Conservation (phyloP, 2,797 vertebrate species). For the Notolabrus celidotus region DNA sequence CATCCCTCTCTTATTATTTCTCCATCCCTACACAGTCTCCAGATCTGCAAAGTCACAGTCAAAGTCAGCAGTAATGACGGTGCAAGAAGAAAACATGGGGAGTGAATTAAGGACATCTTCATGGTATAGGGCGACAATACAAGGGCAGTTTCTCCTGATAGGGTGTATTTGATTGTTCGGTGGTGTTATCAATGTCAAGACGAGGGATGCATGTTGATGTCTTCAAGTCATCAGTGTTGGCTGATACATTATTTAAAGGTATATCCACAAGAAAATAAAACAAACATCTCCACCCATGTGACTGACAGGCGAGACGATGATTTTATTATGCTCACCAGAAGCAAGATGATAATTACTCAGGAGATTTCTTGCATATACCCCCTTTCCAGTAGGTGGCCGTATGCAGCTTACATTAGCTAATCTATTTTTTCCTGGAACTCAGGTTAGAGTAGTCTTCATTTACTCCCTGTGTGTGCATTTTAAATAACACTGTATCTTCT, state of each 20-base stretch:
- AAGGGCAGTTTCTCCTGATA: conserved; percentile 2
- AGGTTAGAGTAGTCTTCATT: too few species aligned
- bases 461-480: not conserved
- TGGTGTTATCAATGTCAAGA: not conserved
- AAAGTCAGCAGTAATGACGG: conserved; percentile 52
- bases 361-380: too few species aligned
- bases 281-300: too few species aligned
- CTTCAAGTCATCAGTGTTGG: not conserved
- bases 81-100: not conserved
- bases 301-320: too few species aligned
- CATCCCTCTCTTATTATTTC: conserved; percentile 19
- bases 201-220: not conserved
- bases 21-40: conserved; percentile 12
- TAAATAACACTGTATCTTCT: not conserved
- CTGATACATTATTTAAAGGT: not conserved
- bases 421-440: too few species aligned
- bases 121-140: not conserved
- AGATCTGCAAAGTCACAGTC: conserved; percentile 58
- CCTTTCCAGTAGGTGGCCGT: too few species aligned
- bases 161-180: not conserved
- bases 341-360: too few species aligned
- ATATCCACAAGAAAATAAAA: too few species aligned
- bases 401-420: too few species aligned
- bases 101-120: conserved; percentile 8
- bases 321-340: too few species aligned